These are phyloP conservation scores for Dipodomys stephensi DNA, from an alignment of 2,113 vertebrate species.

Conservation along the genomic window DNA sequence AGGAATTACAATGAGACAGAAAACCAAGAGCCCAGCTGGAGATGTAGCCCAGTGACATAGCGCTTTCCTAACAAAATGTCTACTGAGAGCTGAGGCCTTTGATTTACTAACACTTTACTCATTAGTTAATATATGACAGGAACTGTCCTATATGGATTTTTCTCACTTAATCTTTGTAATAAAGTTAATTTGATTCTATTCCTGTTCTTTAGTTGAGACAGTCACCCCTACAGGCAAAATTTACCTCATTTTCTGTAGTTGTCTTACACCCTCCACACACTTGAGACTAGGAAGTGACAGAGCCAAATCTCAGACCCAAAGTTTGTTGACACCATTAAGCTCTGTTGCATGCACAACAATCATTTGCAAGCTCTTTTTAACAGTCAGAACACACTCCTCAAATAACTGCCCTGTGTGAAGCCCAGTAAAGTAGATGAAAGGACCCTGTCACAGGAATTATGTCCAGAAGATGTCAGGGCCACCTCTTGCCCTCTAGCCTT, in stretches of 20 bases:
- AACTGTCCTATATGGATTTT: background rate
- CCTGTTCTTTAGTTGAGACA: background rate
- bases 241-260: background rate
- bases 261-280: background rate
- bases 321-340: background rate
- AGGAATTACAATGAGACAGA: background rate
- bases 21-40: background rate
- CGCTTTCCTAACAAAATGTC: background rate
- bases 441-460: background rate
- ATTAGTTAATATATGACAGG: background rate
- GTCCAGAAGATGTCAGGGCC: background rate
- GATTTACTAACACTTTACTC: background rate
- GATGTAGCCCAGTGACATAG: background rate
- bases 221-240: background rate
- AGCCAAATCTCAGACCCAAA: conserved; percentile 18
- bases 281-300: background rate
- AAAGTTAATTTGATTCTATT: background rate
- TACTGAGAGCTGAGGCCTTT: background rate
- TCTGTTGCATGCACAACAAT: background rate
- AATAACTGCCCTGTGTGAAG: background rate
- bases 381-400: background rate
- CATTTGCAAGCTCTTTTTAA: background rate
- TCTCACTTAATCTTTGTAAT: background rate
- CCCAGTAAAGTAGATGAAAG: background rate
- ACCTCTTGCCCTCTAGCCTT: too few species aligned